Evolutionary conservation across 2,113 vertebrate species (phyloP).

Genomic region (Melanotaenia duboulayi): DNA sequence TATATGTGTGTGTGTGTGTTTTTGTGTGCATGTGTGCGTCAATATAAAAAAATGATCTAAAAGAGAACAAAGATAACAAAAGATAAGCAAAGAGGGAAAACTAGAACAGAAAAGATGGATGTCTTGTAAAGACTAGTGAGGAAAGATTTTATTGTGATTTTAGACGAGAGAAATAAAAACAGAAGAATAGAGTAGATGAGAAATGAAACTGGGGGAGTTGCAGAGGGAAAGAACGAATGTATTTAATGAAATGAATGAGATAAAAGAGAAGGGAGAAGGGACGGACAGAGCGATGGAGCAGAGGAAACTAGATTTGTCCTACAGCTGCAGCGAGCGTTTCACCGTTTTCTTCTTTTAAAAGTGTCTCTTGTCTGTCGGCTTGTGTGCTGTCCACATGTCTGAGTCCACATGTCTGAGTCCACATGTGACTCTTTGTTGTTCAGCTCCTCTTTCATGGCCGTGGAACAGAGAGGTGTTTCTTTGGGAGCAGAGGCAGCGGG

Average conservation of each 20-base stretch:
- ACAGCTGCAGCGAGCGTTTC: too few species aligned
- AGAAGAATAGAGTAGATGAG: too few species aligned
- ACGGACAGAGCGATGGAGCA: too few species aligned
- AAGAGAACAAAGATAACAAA: neutral
- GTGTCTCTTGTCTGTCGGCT: neutral
- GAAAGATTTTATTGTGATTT: neutral
- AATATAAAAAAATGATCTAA: too few species aligned
- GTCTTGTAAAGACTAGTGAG: neutral
- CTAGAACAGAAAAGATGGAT: neutral
- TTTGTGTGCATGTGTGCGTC: too few species aligned
- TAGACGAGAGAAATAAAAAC: too few species aligned
- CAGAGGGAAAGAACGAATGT: neutral
- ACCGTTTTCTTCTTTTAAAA: too few species aligned
- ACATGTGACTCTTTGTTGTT: constrained; percentile 50
- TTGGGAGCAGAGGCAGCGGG: constrained; percentile 51
- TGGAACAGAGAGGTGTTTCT: constrained; percentile 76
- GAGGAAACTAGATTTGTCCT: too few species aligned
- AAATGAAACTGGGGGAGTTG: too few species aligned
- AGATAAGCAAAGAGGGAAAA: neutral
- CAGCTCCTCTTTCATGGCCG: constrained; percentile 63
- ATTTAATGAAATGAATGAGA: too few species aligned
- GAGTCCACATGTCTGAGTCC: constrained; percentile 37
- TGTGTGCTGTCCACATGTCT: constrained; percentile 34
- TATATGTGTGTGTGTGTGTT: too few species aligned
- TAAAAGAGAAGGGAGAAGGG: too few species aligned